Evolutionary conservation across 1,140 invertebrate species (phyloP), one percentile per base, ranked within the genome.

Genomic region (Chionoecetes opilio): DNA sequence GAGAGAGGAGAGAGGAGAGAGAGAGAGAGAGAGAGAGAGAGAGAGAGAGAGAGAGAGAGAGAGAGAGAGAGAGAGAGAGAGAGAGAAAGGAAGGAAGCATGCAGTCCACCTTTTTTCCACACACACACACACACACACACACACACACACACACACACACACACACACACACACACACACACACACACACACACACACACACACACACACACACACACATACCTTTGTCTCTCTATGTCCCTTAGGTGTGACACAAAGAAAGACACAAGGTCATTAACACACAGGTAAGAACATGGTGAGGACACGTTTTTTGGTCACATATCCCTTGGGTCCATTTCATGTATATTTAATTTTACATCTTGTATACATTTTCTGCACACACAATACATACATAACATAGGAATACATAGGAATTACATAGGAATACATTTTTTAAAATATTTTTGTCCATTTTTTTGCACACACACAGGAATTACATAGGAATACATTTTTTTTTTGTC

Each of bases 121-220:
- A 1, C 46, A 8, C 21, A 75, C 53, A 75, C 53, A 75, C 6
- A 75, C 53, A 75, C 53, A 75, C 53, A 75, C 53, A 75, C 53
- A 75, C 53, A 75, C 53, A 75, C 53, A 75, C 63, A 75, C 63
- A 75, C 63, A 75, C 63, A 75, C 63, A 75, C 63, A 75, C 46
- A 53, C 46, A n/a, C 21, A 75, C 21, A 75, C 63, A 75, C 63
- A 75, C 63, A 75, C 63, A 75, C 63, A 75, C 63, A 75, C 63
- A 75, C 63, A 75, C 63, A 75, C 63, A 75, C 63, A 75, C 63
- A 75, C 63, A 75, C 63, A 75, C 63, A 75, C 63, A 75, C 63
- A 75, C 63, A 75, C 63, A 75, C 63, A 75, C 63, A 75, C 63
- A 75, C 63, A 75, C 63, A 75, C 63, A 75, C 63, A 75, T 26